Conservation (phyloP, 2,797 vertebrate species). For the Hydrophis major region DNA sequence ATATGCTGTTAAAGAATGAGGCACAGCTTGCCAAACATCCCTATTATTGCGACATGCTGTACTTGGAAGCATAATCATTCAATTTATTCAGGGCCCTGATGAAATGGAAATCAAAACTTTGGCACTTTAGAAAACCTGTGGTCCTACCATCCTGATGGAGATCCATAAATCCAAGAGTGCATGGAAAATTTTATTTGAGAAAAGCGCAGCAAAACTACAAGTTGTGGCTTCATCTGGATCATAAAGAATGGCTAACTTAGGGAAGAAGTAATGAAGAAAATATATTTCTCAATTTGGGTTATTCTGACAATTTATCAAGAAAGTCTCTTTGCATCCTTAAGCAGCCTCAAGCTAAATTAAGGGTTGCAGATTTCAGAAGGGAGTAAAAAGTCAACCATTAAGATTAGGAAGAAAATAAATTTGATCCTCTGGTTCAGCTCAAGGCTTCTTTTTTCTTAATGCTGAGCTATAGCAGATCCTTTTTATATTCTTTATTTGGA, state of each 20-base stretch:
- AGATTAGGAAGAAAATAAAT: neutral
- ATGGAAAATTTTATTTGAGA: neutral
- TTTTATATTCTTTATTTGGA: neutral
- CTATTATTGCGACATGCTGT: conserved; percentile 6
- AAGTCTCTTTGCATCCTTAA: neutral
- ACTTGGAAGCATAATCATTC: conserved; percentile 20
- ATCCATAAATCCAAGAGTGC: conserved; percentile 17
- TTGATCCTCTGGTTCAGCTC: neutral
- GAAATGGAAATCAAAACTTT: conserved; percentile 14
- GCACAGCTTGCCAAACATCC: conserved; percentile 5
- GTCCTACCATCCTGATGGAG: neutral
- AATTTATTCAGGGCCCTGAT: conserved; percentile 6
- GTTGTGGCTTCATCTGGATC: neutral
- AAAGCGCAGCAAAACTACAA: neutral
- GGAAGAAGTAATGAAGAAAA: neutral
- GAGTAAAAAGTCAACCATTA: neutral
- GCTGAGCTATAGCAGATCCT: neutral
- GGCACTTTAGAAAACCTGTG: conserved; percentile 5
- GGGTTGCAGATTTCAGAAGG: neutral
- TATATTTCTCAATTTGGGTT: neutral
- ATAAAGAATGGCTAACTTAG: neutral
- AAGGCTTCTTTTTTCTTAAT: neutral
- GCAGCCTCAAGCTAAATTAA: neutral
- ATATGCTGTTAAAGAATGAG: conserved; percentile 14
- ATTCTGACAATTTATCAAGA: neutral